phyloP scores from a whole-genome alignment of 2,888 invertebrate genomes.

The Quadroppia sp. region DNA sequence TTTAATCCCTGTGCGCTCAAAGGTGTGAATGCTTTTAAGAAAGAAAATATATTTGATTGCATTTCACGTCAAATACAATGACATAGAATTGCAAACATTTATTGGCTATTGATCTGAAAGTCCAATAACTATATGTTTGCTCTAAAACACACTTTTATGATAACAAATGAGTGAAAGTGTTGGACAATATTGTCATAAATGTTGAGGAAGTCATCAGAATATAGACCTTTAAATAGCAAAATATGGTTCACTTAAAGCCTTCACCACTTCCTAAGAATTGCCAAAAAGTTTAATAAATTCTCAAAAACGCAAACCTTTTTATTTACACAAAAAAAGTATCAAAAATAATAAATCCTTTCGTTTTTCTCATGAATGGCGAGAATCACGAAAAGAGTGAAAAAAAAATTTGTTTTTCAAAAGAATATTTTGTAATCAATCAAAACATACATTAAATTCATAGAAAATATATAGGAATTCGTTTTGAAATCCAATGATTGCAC shows the following conservation, averaged over 20 bases:
- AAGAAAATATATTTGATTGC: too few species aligned
- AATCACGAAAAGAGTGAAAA: neutral
- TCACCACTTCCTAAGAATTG: conserved; percentile 11
- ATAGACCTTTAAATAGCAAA: conserved; percentile 20
- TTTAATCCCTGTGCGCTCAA: too few species aligned
- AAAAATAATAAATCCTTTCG: neutral
- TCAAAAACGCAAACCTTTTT: neutral
- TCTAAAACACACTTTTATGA: neutral
- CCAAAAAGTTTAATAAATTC: neutral
- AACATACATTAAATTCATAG: neutral
- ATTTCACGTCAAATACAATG: too few species aligned
- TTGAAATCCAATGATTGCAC: neutral
- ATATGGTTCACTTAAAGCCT: conserved; percentile 22
- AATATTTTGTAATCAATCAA: neutral
- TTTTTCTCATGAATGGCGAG: neutral
- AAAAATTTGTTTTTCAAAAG: neutral
- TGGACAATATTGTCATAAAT: conserved; percentile 4
- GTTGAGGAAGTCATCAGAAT: conserved; percentile 8
- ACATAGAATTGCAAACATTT: too few species aligned
- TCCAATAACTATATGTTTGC: neutral
- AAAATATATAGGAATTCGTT: neutral
- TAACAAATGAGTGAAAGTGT: neutral
- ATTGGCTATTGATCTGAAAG: too few species aligned
- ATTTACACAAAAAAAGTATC: neutral
- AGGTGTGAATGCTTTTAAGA: too few species aligned